Evolutionary conservation across 1,140 invertebrate species (phyloP).

Genomic region (Cyrtorhinus lividipennis): DNA sequence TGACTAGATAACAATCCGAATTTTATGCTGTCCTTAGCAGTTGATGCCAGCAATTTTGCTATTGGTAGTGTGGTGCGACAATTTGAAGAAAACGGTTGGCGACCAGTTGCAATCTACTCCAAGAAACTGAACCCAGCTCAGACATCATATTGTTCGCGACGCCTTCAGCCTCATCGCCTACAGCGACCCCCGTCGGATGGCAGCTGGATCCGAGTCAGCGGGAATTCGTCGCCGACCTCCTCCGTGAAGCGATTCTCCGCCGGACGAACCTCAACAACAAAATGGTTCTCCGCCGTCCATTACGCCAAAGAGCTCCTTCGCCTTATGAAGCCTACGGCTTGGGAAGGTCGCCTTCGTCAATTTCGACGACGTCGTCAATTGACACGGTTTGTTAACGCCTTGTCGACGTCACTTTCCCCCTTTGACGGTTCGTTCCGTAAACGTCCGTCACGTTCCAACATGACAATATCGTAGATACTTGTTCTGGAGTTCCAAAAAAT

Average conservation of each 20-base stretch:
- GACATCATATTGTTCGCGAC: slow-evolving; percentile 55
- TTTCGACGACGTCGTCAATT: slow-evolving; percentile 1
- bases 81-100: no score
- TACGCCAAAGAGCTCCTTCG: slow-evolving; percentile 77
- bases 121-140: no score
- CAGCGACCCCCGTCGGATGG: slow-evolving; percentile 94
- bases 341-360: neutral
- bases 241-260: slow-evolving; percentile 94
- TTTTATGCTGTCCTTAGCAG: no score
- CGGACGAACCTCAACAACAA: slow-evolving; percentile 72
- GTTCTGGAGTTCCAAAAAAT: neutral
- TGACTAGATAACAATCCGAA: no score
- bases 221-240: slow-evolving; percentile 81
- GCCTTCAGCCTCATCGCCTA: slow-evolving; percentile 96
- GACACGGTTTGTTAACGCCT: neutral
- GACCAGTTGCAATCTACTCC: no score
- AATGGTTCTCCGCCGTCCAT: slow-evolving; percentile 75
- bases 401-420: no score
- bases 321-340: slow-evolving; percentile 73
- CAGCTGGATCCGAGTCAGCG: slow-evolving; percentile 82
- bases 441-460: no score
- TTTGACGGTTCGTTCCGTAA: neutral
- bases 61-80: no score
- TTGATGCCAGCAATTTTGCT: no score
- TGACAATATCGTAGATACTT: neutral